Evolutionary conservation across 2,797 vertebrate species (phyloP).

Genomic region (Alectoris magna): DNA sequence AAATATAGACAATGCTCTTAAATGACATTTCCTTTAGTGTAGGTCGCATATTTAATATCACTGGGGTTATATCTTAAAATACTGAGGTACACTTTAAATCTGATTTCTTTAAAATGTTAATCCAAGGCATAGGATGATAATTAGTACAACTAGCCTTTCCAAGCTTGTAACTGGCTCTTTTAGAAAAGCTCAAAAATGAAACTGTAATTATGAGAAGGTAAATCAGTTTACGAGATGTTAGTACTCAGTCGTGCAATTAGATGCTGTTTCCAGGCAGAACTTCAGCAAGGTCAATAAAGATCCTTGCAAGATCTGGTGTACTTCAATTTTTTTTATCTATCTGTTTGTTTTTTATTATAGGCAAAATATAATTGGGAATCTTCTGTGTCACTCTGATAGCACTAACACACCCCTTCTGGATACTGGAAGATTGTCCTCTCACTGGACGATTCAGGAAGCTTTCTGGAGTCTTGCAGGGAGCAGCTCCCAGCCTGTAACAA

Average conservation of each 20-base stretch:
- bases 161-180: background rate
- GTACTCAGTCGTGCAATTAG: background rate
- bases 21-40: background rate
- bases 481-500: background rate
- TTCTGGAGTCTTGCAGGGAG: background rate
- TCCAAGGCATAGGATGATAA: background rate
- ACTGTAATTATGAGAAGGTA: background rate
- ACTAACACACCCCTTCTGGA: background rate
- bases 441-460: background rate
- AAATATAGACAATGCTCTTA: background rate
- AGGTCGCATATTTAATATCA: background rate
- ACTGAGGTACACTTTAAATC: background rate
- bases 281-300: background rate
- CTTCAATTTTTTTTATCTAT: background rate
- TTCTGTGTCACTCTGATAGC: background rate
- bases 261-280: background rate
- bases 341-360: background rate
- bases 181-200: background rate
- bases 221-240: background rate
- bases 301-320: background rate
- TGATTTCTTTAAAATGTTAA: background rate
- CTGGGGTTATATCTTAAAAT: background rate
- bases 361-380: background rate
- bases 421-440: background rate
- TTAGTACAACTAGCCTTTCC: background rate